phyloP scores from a whole-genome alignment of 1,140 invertebrate genomes.

The Delia radicum region DNA sequence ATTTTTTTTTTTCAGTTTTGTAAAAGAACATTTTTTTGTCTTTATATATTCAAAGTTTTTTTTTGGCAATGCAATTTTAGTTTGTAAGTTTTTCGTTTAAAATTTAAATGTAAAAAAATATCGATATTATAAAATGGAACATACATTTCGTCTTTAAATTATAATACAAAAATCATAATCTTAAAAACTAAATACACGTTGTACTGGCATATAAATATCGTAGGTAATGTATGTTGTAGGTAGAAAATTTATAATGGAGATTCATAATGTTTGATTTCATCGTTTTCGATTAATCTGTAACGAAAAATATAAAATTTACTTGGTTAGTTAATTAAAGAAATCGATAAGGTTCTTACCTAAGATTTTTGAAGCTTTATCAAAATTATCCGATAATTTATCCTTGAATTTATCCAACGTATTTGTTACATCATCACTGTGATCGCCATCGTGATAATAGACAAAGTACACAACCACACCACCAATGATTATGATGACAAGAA shows the following conservation, averaged over 20 bases:
- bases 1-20: too few species aligned
- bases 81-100: too few species aligned
- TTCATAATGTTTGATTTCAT: neutral
- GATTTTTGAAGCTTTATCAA: constrained; percentile 9
- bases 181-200: neutral
- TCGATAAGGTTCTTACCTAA: neutral
- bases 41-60: too few species aligned
- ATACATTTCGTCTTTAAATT: neutral
- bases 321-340: neutral
- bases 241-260: neutral
- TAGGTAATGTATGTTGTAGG: neutral
- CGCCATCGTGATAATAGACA: constrained; percentile 39
- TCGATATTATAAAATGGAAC: too few species aligned
- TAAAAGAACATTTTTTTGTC: too few species aligned
- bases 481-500: constrained; percentile 43
- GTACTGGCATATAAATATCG: neutral
- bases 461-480: constrained; percentile 44
- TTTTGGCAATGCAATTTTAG: too few species aligned
- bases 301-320: neutral
- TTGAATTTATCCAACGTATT: constrained; percentile 22
- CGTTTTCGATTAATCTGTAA: too few species aligned
- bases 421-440: neutral
- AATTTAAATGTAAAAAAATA: too few species aligned
- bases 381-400: neutral
- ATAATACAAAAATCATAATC: neutral